These are phyloP conservation scores for Malthinus flaveolus DNA, from an alignment of 2,888 invertebrate genomes.

Conservation along the genomic window DNA sequence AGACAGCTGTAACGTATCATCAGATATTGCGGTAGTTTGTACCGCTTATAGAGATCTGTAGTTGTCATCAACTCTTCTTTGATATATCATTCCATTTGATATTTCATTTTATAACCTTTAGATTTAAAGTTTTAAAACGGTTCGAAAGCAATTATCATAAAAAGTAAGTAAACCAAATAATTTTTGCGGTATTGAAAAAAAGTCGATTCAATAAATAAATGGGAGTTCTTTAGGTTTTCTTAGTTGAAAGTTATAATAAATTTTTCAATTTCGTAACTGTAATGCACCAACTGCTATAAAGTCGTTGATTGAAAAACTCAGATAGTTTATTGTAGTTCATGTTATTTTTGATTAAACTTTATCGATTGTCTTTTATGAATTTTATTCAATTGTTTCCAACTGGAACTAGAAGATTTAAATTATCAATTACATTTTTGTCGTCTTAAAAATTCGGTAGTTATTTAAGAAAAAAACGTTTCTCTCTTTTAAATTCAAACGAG, in stretches of 20 bases:
- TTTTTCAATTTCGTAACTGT: conserved; percentile 8
- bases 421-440: too few species aligned
- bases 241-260: conserved; percentile 4
- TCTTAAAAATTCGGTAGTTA: too few species aligned
- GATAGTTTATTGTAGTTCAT: conserved; percentile 6
- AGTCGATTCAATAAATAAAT: not conserved
- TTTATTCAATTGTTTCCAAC: not conserved
- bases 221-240: not conserved
- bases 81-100: conserved; percentile 8
- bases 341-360: conserved; percentile 5
- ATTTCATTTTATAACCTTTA: too few species aligned
- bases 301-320: conserved; percentile 6
- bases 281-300: conserved; percentile 6
- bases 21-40: conserved; percentile 28
- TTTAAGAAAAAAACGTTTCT: too few species aligned
- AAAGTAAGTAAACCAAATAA: not conserved
- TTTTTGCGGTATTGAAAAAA: not conserved
- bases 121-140: too few species aligned
- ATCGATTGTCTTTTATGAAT: conserved; percentile 1
- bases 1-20: conserved; percentile 27
- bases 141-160: too few species aligned
- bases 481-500: too few species aligned
- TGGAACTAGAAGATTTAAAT: too few species aligned
- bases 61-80: conserved; percentile 25
- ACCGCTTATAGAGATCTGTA: conserved; percentile 26